A percentile compares a stretch with the other conserved stretches of the same genome.
phyloP scores from a whole-genome alignment of 2,888 invertebrate genomes.

The Nymphalis c-album region DNA sequence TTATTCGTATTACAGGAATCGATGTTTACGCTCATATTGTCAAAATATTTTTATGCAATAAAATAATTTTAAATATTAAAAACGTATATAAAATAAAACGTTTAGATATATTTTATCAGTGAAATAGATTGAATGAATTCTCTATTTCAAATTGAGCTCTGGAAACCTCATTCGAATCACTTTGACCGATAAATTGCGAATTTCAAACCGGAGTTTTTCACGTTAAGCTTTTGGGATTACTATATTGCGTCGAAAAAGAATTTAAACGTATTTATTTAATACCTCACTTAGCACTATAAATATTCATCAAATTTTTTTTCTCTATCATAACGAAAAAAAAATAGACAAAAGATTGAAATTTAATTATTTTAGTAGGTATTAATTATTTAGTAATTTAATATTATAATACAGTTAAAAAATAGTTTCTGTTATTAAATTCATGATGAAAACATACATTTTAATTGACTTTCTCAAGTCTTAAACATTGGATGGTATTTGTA shows the following conservation, averaged over 20 bases:
- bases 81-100: neutral
- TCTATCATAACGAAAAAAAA: too few relatives aligned
- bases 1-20: too few relatives aligned
- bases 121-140: constrained; percentile 1
- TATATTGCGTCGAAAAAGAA: constrained; percentile 10
- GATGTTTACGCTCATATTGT: too few relatives aligned
- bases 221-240: constrained; percentile 5
- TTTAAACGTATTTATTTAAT: neutral
- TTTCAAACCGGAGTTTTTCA: constrained; percentile 40
- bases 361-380: too few relatives aligned
- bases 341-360: too few relatives aligned
- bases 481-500: constrained; percentile 11
- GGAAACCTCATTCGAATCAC: constrained; percentile 50
- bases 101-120: neutral
- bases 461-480: constrained; percentile 8
- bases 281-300: neutral
- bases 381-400: too few relatives aligned
- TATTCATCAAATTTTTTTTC: too few relatives aligned
- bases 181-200: constrained; percentile 67
- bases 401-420: neutral
- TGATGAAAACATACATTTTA: constrained; percentile 2
- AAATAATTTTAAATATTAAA: too few relatives aligned
- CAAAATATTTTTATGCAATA: too few relatives aligned
- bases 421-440: neutral
- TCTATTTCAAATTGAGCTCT: constrained; percentile 4